Evolutionary conservation across 2,888 invertebrate genomes (phyloP), one percentile per base, ranked within the genome.

Genomic region (Ptilodon capucinus): DNA sequence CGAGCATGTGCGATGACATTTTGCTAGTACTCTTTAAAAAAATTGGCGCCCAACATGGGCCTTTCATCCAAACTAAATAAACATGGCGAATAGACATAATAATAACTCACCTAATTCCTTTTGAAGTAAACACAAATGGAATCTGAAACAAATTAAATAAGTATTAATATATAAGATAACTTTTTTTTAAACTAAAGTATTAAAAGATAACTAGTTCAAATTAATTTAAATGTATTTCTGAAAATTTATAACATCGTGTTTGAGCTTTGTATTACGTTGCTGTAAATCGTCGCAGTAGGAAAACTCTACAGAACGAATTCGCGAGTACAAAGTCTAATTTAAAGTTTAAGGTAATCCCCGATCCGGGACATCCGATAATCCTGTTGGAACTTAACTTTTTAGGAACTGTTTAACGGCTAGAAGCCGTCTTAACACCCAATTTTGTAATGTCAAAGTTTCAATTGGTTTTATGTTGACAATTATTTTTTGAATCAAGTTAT

Each of bases 261-360:
- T n/a, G 28, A 35, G 44, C 11, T 17, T 16, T 28, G n/a, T 36
- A 36, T n/a, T 18, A 14, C 16, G 11, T 19, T 36, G 18, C 9
- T 5, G 14, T n/a, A 36, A 36, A 18, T n/a, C 36, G 36, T 18
- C 36, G 36, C 18, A 36, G 14, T 36, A 18, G 6, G 11, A 17
- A 9, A 11, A 18, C 36, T 18, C n/a, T 21, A 39, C 14, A 11
- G 13, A 21, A 39, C 21, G 19, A 39, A 39, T 39, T 21, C 21
- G 21, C 39, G 14, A 39, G 39, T 39, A 21, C n/a, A 19, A 39
- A 39, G 13, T 39, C 39, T 39, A 21, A 39, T 39, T 39, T 39
- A 21, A 39, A 39, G 13, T 39, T 39, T n/a, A 21, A 39, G 14
- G 39, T 39, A 39, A 39, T 39, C 39, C 39, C 39, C 21, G 21